Conservation (phyloP, 2,113 vertebrate species). For the Kryptolebias marmoratus region DNA sequence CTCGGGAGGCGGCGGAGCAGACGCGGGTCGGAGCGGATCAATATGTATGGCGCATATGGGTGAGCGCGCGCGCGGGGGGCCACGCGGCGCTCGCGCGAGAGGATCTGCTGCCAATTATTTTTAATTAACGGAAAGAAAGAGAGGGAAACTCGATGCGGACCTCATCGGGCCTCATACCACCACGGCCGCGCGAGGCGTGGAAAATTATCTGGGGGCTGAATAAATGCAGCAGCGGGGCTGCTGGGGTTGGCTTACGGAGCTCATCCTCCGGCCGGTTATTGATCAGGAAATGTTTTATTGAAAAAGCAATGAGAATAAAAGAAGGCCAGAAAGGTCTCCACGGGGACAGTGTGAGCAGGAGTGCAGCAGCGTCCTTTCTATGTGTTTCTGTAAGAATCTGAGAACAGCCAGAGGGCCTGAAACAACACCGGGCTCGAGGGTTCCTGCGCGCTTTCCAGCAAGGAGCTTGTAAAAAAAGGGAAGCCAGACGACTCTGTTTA, state of each 20-base stretch:
- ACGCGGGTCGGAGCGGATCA: constrained; percentile 61
- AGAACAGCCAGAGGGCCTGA: constrained; percentile 40
- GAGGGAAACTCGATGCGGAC: constrained; percentile 73
- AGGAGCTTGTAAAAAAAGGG: constrained; percentile 17
- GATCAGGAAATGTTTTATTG: constrained; percentile 43
- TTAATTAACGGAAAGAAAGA: constrained; percentile 80
- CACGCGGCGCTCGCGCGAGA: constrained; percentile 55
- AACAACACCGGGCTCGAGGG: constrained; percentile 47
- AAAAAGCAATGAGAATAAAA: neutral
- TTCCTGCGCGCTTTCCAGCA: constrained; percentile 38
- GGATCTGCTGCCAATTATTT: constrained; percentile 79
- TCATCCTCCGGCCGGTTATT: constrained; percentile 63
- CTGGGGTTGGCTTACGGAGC: constrained; percentile 46
- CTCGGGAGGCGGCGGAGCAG: constrained; percentile 39
- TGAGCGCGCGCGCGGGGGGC: constrained; percentile 42
- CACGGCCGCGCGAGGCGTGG: constrained; percentile 40
- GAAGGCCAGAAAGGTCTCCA: neutral
- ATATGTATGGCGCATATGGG: constrained; percentile 71
- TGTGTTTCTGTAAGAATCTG: neutral
- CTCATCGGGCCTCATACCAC: constrained; percentile 61
- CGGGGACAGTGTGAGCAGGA: neutral
- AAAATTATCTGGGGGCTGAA: constrained; percentile 65
- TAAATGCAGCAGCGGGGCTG: constrained; percentile 59
- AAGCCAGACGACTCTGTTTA: constrained; percentile 32
- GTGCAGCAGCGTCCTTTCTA: no score